Percentiles rank a stretch among this genome's conserved stretches.
Conservation (phyloP, 2,113 vertebrate genomes). For the Cryptotis parvus region DNA sequence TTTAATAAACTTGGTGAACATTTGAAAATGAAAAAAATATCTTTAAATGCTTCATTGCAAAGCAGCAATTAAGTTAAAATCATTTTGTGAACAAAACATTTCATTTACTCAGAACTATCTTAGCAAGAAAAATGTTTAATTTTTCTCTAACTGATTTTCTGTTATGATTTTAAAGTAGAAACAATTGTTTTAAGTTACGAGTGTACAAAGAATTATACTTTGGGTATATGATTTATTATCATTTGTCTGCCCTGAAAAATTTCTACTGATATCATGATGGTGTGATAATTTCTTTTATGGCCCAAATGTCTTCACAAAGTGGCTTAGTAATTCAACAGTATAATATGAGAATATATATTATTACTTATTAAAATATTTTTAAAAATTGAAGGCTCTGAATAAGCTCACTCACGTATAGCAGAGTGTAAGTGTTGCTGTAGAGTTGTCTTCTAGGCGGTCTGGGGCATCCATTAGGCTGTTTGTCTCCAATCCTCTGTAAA, state of each 20-base stretch:
- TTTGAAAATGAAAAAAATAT: conserved; percentile 12
- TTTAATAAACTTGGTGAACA: conserved; percentile 25
- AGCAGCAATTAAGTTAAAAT: conserved; percentile 63
- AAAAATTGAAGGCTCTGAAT: conserved; percentile 21
- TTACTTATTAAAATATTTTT: not conserved
- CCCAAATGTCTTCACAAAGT: conserved; percentile 4
- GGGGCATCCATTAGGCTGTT: not conserved
- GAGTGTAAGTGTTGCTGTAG: not conserved
- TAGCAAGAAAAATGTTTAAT: conserved; percentile 55
- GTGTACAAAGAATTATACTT: not conserved
- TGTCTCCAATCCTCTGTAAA: conserved; percentile 35
- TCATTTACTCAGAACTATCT: conserved; percentile 58
- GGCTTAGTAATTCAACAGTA: conserved; percentile 20
- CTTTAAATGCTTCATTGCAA: conserved; percentile 29
- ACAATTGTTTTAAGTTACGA: conserved; percentile 57
- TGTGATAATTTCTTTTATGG: not conserved
- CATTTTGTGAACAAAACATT: conserved; percentile 58
- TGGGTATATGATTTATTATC: conserved; percentile 39
- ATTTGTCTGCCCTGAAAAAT: not conserved
- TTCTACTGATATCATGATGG: conserved; percentile 15
- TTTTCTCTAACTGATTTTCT: not conserved
- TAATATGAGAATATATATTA: not conserved
- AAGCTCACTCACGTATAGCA: too few species aligned
- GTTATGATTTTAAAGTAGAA: conserved; percentile 56
- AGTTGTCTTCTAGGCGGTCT: conserved; percentile 42